Evolutionary conservation across 2,797 vertebrate genomes (phyloP).

Genomic region (Crenichthys baileyi): DNA sequence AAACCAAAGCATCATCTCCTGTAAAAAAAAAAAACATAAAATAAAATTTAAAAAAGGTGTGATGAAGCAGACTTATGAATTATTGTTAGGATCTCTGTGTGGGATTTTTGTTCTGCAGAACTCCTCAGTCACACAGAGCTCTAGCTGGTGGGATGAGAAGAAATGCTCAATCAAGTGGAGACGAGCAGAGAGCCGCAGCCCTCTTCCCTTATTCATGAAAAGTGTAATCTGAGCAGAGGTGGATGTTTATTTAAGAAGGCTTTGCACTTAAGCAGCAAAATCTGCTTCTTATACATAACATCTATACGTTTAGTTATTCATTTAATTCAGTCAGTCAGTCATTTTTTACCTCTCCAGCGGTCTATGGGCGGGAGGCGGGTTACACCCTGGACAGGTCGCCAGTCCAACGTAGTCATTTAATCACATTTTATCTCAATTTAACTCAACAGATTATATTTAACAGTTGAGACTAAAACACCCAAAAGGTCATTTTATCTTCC

Average conservation of each 20-base stretch:
- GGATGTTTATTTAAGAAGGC: background rate
- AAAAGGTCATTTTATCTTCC: no score
- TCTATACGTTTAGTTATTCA: background rate
- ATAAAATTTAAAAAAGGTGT: background rate
- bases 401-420: background rate
- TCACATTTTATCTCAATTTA: background rate
- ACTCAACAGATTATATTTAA: background rate
- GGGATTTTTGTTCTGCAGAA: slow-evolving; percentile 41
- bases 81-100: slow-evolving; percentile 36
- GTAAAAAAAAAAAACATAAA: slow-evolving; percentile 9
- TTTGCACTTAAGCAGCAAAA: background rate
- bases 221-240: background rate
- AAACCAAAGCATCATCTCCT: slow-evolving; percentile 27
- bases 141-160: slow-evolving; percentile 44
- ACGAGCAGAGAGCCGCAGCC: slow-evolving; percentile 8
- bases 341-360: no score
- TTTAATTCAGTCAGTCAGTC: background rate
- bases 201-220: background rate
- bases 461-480: background rate
- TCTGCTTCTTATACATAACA: background rate
- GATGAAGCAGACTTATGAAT: slow-evolving; percentile 6
- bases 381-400: no score
- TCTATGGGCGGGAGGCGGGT: no score
- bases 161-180: slow-evolving; percentile 38
- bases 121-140: slow-evolving; percentile 28